Conservation (phyloP, 2,888 invertebrate species). For the Dyspetes luteomarginatus region DNA sequence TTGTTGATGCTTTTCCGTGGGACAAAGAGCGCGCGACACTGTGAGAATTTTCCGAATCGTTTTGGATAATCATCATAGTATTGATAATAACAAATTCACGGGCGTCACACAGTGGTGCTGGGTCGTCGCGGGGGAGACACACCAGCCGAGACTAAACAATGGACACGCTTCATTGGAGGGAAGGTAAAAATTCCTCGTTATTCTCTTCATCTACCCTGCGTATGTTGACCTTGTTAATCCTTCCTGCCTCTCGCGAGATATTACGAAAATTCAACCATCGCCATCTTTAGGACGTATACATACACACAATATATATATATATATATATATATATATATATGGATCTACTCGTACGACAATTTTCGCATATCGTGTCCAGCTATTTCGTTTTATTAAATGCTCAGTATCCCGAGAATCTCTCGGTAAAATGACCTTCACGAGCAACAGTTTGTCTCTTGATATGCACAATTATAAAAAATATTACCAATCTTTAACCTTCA, state of each 20-base stretch:
- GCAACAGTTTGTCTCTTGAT: neutral
- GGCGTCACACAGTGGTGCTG: constrained; percentile 44
- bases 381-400: neutral
- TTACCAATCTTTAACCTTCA: constrained; percentile 55
- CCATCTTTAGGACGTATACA: constrained; percentile 64
- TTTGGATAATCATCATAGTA: constrained; percentile 61
- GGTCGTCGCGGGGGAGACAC: constrained; percentile 37
- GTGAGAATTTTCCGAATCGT: constrained; percentile 52
- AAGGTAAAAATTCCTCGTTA: constrained; percentile 62
- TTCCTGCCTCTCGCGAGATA: constrained; percentile 21
- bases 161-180: constrained; percentile 68
- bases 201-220: constrained; percentile 25
- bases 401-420: neutral
- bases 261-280: constrained; percentile 49
- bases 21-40: constrained; percentile 55
- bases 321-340: constrained; percentile 17
- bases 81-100: constrained; percentile 64
- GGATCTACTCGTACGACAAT: constrained; percentile 23
- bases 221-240: constrained; percentile 55
- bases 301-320: constrained; percentile 6
- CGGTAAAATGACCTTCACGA: neutral
- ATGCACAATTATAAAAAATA: neutral
- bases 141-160: constrained; percentile 65
- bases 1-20: constrained; percentile 68
- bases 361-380: constrained; percentile 21